phyloP scores from a whole-genome alignment of 2,113 vertebrate species.

The Chloebia gouldiae region DNA sequence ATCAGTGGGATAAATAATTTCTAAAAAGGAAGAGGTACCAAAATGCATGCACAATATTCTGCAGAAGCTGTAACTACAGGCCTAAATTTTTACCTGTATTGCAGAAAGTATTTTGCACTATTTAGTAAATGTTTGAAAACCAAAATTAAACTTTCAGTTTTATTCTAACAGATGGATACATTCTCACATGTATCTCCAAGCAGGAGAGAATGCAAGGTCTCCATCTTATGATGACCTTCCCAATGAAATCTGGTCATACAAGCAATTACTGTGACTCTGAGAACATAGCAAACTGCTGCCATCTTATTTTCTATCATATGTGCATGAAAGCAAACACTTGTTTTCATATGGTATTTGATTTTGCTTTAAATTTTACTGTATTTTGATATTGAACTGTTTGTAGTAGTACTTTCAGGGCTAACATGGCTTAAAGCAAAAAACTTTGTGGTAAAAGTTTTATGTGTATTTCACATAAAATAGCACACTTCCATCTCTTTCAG shows the following conservation, averaged over 20 bases:
- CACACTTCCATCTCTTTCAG: background rate
- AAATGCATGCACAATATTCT: background rate
- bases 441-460: background rate
- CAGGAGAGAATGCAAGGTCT: background rate
- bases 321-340: background rate
- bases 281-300: background rate
- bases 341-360: background rate
- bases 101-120: background rate
- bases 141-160: background rate
- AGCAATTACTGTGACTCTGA: background rate
- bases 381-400: background rate
- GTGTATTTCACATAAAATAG: background rate
- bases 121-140: background rate
- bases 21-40: background rate
- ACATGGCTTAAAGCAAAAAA: background rate
- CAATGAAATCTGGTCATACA: background rate
- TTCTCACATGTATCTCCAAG: background rate
- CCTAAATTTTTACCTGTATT: background rate
- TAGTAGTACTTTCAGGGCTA: background rate
- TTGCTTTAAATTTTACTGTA: background rate
- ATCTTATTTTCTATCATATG: background rate
- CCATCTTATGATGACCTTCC: background rate
- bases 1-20: background rate
- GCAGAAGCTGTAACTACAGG: background rate
- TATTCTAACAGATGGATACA: background rate